phyloP scores from a whole-genome alignment of 2,888 invertebrate genomes.

The Mechanitis mazaeus region DNA sequence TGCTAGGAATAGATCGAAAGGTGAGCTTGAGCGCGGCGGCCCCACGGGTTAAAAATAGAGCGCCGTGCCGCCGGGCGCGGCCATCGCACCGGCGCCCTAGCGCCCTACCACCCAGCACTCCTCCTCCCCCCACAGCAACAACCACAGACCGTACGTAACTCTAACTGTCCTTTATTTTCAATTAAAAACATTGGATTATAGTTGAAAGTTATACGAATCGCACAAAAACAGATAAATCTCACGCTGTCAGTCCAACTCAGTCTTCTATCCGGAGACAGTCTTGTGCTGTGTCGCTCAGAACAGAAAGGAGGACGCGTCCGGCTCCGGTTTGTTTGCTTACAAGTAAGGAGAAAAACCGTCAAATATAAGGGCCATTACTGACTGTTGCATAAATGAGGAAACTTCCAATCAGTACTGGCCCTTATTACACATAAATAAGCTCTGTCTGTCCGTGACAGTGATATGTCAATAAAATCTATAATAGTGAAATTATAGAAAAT shows the following conservation, averaged over 20 bases:
- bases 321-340: background rate
- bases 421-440: too few relatives aligned
- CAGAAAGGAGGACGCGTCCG: slow-evolving; percentile 22
- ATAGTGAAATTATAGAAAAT: too few relatives aligned
- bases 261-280: slow-evolving; percentile 14
- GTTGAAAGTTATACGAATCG: background rate
- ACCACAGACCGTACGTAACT: too few relatives aligned
- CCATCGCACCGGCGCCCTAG: slow-evolving; percentile 47
- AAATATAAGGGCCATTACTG: slow-evolving; percentile 3
- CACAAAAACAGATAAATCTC: slow-evolving; percentile 21
- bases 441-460: too few relatives aligned
- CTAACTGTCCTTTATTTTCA: too few relatives aligned
- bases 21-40: slow-evolving; percentile 71
- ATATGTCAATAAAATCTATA: too few relatives aligned
- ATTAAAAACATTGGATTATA: too few relatives aligned
- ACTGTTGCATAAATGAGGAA: background rate
- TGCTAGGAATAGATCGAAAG: slow-evolving; percentile 71
- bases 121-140: background rate
- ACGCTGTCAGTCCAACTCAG: slow-evolving; percentile 24
- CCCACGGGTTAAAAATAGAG: slow-evolving; percentile 66
- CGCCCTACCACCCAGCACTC: slow-evolving; percentile 15
- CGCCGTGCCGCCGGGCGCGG: slow-evolving; percentile 43
- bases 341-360: background rate
- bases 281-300: slow-evolving; percentile 25
- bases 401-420: too few relatives aligned